A percentile compares a stretch with the other conserved stretches of the same genome.
Conservation (phyloP, 1,140 invertebrate genomes). For the Colletes latitarsis region DNA sequence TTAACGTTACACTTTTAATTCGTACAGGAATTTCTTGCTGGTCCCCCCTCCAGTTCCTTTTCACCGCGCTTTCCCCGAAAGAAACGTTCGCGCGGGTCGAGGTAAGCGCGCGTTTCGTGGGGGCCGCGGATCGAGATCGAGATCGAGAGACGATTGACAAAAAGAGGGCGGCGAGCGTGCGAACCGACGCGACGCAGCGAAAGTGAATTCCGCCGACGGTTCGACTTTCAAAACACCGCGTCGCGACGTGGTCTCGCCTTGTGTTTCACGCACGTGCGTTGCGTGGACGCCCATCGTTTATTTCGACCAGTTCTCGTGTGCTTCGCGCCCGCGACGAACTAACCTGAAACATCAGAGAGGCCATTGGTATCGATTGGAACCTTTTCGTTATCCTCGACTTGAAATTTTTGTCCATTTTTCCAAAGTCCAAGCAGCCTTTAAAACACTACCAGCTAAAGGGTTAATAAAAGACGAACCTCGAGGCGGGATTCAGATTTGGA, state of each 20-base stretch:
- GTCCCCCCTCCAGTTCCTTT: too few relatives aligned
- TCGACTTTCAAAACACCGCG: conserved; percentile 62
- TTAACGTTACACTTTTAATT: too few relatives aligned
- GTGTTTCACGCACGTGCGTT: conserved; percentile 30
- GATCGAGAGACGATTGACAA: conserved; percentile 51
- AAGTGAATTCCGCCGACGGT: conserved; percentile 65
- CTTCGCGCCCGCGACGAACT: not conserved
- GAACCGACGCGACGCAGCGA: conserved; percentile 59
- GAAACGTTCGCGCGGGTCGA: not conserved
- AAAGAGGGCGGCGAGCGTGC: conserved; percentile 67
- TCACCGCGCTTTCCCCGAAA: conserved; percentile 1
- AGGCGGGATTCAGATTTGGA: too few relatives aligned
- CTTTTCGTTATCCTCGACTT: conserved; percentile 42
- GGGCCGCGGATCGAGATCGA: conserved; percentile 25
- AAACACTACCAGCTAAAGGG: too few relatives aligned
- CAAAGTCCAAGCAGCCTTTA: too few relatives aligned
- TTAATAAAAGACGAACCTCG: too few relatives aligned
- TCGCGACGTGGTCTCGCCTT: conserved; percentile 9
- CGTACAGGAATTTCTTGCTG: too few relatives aligned
- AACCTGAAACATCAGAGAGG: conserved; percentile 37
- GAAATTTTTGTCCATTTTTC: too few relatives aligned
- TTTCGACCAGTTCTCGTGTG: not conserved
- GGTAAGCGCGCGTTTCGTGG: conserved; percentile 35
- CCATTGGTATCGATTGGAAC: conserved; percentile 49
- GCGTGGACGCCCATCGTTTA: conserved; percentile 38